phyloP scores from a whole-genome alignment of 2,113 vertebrate species.

The Albula goreensis region DNA sequence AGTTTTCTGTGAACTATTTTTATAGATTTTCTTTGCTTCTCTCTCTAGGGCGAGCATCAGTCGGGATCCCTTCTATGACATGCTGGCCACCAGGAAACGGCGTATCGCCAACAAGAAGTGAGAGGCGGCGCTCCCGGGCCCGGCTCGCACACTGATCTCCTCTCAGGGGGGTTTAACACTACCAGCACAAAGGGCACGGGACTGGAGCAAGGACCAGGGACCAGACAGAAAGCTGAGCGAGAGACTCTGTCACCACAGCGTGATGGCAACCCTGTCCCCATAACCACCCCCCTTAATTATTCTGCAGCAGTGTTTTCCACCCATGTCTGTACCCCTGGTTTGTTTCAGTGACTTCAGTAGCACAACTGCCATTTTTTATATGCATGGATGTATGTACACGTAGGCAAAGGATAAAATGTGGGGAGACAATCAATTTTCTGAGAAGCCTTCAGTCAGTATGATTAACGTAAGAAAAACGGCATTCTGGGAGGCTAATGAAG shows the following conservation, averaged over 20 bases:
- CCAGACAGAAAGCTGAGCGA: slow-evolving; percentile 15
- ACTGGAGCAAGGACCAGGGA: neutral
- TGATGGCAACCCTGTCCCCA: neutral
- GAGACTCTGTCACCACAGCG: slow-evolving; percentile 6
- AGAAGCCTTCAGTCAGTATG: neutral
- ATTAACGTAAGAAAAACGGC: neutral
- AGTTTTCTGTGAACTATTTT: slow-evolving; percentile 5
- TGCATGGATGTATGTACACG: slow-evolving; percentile 17
- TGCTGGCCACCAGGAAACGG: slow-evolving; percentile 94
- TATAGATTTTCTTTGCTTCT: slow-evolving; percentile 23
- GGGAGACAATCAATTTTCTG: neutral
- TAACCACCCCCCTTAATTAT: neutral
- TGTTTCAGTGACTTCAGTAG: neutral
- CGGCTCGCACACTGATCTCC: neutral
- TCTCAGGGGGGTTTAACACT: slow-evolving; percentile 14
- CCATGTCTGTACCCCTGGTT: neutral
- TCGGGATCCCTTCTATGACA: slow-evolving; percentile 97
- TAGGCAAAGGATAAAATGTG: neutral
- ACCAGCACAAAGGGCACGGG: no score
- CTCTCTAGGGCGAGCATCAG: slow-evolving; percentile 93
- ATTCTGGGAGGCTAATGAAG: slow-evolving; percentile 17
- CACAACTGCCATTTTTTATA: slow-evolving; percentile 17
- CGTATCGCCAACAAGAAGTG: slow-evolving; percentile 97
- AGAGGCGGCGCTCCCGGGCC: slow-evolving; percentile 14
- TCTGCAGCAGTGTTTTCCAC: neutral